A percentile compares a stretch with the other conserved stretches of the same genome.
Conservation (phyloP, 2,888 invertebrate genomes). For the Acanthacorydalis orientalis region DNA sequence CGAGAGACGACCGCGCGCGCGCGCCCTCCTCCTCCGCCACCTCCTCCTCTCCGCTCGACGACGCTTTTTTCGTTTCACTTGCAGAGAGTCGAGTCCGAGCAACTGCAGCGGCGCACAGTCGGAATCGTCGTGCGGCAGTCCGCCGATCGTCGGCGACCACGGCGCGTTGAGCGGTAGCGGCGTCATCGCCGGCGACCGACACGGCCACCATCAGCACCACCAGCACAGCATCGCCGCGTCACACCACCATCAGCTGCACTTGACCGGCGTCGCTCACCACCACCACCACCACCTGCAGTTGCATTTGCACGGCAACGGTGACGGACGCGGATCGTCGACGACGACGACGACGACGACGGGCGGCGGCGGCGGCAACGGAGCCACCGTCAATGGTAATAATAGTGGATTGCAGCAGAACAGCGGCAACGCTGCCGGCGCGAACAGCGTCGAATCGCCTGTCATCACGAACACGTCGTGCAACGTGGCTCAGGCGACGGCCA, state of each 20-base stretch:
- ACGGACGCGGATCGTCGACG: too few species aligned
- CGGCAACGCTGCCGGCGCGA: not conserved
- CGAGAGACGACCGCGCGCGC: too few species aligned
- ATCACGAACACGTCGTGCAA: not conserved
- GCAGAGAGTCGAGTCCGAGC: conserved; percentile 21
- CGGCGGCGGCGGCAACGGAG: not conserved
- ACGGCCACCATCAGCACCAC: too few species aligned
- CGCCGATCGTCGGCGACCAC: conserved; percentile 16
- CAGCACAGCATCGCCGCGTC: too few species aligned
- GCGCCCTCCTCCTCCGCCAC: too few species aligned
- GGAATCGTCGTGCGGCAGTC: conserved; percentile 39
- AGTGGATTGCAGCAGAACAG: not conserved
- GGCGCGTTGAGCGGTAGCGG: not conserved
- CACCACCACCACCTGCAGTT: too few species aligned
- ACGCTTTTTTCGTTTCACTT: not conserved
- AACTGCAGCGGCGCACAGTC: conserved; percentile 33
- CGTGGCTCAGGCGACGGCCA: not conserved
- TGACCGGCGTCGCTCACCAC: too few species aligned
- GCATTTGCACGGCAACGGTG: too few species aligned
- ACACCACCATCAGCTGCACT: too few species aligned
- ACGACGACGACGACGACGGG: not conserved
- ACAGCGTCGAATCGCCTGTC: not conserved
- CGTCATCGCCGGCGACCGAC: not conserved
- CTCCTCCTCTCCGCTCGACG: too few species aligned
- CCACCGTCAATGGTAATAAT: not conserved